Percentiles rank a stretch among this genome's conserved stretches.
These are phyloP conservation scores for Fukomys damarensis DNA, from an alignment of 2,113 vertebrate genomes.

Conservation along the genomic window DNA sequence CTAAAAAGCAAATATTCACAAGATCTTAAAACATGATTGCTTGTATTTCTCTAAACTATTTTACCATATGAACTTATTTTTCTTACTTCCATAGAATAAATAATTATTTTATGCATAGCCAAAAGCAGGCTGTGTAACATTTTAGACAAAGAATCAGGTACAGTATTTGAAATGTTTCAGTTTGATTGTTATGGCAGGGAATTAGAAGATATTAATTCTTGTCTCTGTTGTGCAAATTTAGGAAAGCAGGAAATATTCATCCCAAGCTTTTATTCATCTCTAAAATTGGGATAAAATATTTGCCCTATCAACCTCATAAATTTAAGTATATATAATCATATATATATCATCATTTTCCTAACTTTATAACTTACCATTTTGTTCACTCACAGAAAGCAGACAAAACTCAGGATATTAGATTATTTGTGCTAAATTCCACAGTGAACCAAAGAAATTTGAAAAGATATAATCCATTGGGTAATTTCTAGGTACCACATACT, in stretches of 20 bases:
- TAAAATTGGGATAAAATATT: background rate
- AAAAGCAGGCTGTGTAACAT: background rate
- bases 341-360: background rate
- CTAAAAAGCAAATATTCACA: background rate
- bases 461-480: background rate
- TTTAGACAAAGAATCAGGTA: background rate
- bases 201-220: constrained; percentile 7
- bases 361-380: background rate
- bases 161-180: background rate
- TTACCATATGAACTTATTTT: background rate
- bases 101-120: background rate
- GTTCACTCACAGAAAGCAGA: background rate
- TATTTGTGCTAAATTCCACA: constrained; percentile 21
- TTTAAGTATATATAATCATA: background rate
- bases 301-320: background rate
- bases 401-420: background rate
- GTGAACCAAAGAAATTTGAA: background rate
- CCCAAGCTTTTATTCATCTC: background rate
- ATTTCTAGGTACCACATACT: background rate
- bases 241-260: background rate
- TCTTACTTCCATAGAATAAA: constrained; percentile 10
- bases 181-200: background rate
- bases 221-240: background rate
- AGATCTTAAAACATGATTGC: background rate
- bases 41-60: constrained; percentile 6